Evolutionary conservation across 1,140 invertebrate genomes (phyloP).

Genomic region (Drosophila suzukii): DNA sequence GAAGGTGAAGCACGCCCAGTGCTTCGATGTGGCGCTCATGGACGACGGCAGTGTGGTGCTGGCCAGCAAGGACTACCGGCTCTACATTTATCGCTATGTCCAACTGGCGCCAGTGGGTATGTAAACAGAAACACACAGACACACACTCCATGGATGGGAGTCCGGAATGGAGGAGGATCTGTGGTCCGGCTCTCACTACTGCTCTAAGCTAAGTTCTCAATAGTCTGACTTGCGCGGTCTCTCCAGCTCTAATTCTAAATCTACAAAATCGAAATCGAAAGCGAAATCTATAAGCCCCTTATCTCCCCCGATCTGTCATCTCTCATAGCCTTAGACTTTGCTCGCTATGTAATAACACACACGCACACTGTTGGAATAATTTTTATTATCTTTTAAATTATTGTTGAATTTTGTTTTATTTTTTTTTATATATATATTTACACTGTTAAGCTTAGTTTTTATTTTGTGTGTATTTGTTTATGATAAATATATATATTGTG

Average conservation of each 20-base stretch:
- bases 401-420: slow-evolving; percentile 81
- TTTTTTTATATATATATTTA: slow-evolving; percentile 57
- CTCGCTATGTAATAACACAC: slow-evolving; percentile 35
- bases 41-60: slow-evolving; percentile 99
- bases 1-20: slow-evolving; percentile 99
- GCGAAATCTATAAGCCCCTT: slow-evolving; percentile 15
- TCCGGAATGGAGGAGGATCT: slow-evolving; percentile 28
- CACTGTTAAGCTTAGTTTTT: slow-evolving; percentile 63
- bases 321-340: slow-evolving; percentile 55
- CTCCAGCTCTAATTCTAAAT: slow-evolving; percentile 32
- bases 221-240: slow-evolving; percentile 77
- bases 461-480: slow-evolving; percentile 59
- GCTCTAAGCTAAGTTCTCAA: slow-evolving; percentile 60
- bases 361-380: slow-evolving; percentile 58
- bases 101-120: slow-evolving; percentile 94
- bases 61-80: slow-evolving; percentile 99
- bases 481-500: slow-evolving; percentile 50
- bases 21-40: slow-evolving; percentile 99
- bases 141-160: slow-evolving; percentile 43
- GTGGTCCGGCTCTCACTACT: slow-evolving; percentile 32
- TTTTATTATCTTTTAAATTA: slow-evolving; percentile 80
- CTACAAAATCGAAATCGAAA: slow-evolving; percentile 23
- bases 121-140: slow-evolving; percentile 85
- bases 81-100: slow-evolving; percentile 99
- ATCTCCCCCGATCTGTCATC: slow-evolving; percentile 31